Base-by-base conservation (phyloP, 2,797 vertebrate genomes). In the Gobio occitaniae region DNA sequence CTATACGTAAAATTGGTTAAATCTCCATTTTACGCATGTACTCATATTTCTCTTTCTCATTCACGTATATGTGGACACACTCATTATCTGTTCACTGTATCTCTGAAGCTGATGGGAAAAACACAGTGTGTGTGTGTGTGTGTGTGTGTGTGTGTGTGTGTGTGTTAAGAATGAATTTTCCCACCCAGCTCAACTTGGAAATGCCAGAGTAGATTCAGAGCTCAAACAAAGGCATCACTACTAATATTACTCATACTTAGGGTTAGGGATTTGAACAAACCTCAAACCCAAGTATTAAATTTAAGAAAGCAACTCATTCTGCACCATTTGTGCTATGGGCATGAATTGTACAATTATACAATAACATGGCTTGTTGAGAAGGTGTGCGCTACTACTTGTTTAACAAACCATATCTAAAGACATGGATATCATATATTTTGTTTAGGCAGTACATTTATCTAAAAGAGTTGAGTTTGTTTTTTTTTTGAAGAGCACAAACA, bases 1-100 rank as follows among this genome's bases (percentile, higher is more conserved):
- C 59, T 68, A 79, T 13, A 87, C 29, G 61, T 87, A 48, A 82
- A 87, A 85, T 44, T 32, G 36, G 80, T 65, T 56, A 21, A 79
- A 47, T 44, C 69, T 82, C 47, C 48, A 47, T 61, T 87, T 81
- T 68, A 71, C 2, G 2, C 32, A 50, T 69, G 10, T n/a, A 48
- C 52, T 61, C 44, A 29, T 77, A 32, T 77, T 52, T 71, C 70
- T 19, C 25, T n/a, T 25, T 25, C 25, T 63, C 78, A 16, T 65
- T 8, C 77, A 56, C 17, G 8, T 7, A 25, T 38, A 54, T 17
- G 2, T 13, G 61, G 32, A 59, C 65, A 82, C 25, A 36, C 54
- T 48, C 17, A 50, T 79, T n/a, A 79, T 78, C 76, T 71, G 29
- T 50, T 59, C 36, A 25, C 36, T 78, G 7, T 4, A 38, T 84